Conservation (phyloP, 2,113 vertebrate genomes). For the Suncus etruscus region DNA sequence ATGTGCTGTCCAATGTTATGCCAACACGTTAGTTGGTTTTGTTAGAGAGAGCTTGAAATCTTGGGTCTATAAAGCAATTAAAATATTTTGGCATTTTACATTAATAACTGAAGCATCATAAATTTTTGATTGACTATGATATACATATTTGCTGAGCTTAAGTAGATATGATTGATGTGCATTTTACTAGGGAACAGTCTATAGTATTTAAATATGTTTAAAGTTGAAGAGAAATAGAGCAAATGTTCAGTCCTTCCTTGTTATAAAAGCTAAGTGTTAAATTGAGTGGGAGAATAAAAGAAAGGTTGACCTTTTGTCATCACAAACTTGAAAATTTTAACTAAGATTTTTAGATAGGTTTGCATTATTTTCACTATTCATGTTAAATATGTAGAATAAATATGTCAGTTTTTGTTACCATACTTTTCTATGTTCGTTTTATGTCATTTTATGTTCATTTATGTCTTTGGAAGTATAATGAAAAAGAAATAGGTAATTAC, state of each 20-base stretch:
- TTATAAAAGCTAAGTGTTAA: background rate
- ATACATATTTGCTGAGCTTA: slow-evolving; percentile 57
- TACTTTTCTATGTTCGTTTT: background rate
- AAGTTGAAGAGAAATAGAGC: slow-evolving; percentile 54
- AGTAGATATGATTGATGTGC: slow-evolving; percentile 45
- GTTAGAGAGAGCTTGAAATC: slow-evolving; percentile 57
- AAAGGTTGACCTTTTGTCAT: background rate
- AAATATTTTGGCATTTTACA: slow-evolving; percentile 68
- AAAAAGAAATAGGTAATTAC: background rate
- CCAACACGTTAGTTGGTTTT: slow-evolving; percentile 68
- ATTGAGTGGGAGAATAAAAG: background rate
- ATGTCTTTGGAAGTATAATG: background rate
- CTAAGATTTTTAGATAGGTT: slow-evolving; percentile 39
- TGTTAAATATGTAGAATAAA: background rate
- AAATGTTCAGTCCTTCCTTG: slow-evolving; percentile 7
- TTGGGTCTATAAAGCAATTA: slow-evolving; percentile 69
- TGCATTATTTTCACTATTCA: slow-evolving; percentile 3
- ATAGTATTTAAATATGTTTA: slow-evolving; percentile 55
- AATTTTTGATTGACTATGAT: slow-evolving; percentile 69
- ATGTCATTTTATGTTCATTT: background rate
- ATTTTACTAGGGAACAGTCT: background rate
- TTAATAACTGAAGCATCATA: slow-evolving; percentile 59
- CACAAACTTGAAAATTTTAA: slow-evolving; percentile 2
- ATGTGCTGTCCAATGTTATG: slow-evolving; percentile 57
- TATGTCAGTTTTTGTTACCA: slow-evolving; percentile 39